Base-by-base conservation (phyloP, 2,113 vertebrate genomes). In the Muscicapa adusta region DNA sequence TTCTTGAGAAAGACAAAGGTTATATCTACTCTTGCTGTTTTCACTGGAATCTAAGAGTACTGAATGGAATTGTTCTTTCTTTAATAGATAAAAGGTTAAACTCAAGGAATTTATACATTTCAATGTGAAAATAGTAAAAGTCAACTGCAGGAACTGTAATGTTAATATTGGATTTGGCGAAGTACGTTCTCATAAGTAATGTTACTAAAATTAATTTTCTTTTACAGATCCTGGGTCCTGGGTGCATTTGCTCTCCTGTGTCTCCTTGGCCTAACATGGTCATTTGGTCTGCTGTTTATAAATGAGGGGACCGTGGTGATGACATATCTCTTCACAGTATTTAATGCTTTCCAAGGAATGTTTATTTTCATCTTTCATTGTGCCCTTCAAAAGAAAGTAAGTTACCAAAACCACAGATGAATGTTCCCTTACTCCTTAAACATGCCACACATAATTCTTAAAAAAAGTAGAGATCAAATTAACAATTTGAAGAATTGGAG, bases 331-430 rank as follows among this genome's bases (percentile, higher is more conserved):
- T 99, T 99, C 98, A 99, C 99, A 95, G 99, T 99, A 96, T 99
- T 99, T 98, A 99, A 99, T 97, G 98, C 99, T 95, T 99, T 99
- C 97, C 99, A 99, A 97, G 99, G 99, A 97, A 98, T 99, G 99
- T 99, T 99, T 97, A 99, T 99, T 98, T 99, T 99, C 97, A 99
- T 99, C 98, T 99, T 99, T 96, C 99, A 99, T 94, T 99, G 99
- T 96, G 98, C 99, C 54, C 99, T 99, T 85, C 99, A 99, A 97
- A 99, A 99, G 97, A 99, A 99, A 98, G 99, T 99, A 98, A 98
- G 99, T 97, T 45, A 33, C 22, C 53, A 56, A 70, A 87, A 76
- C 77, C 19, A 45, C 25, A 71, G 33, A 43, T 40, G 6, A 8
- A 1, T 60, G 18, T 71, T 94, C 53, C 42, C 26, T 84, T 60